Evolutionary conservation across 2,888 invertebrate species (phyloP).

Genomic region (Arctia plantaginis): DNA sequence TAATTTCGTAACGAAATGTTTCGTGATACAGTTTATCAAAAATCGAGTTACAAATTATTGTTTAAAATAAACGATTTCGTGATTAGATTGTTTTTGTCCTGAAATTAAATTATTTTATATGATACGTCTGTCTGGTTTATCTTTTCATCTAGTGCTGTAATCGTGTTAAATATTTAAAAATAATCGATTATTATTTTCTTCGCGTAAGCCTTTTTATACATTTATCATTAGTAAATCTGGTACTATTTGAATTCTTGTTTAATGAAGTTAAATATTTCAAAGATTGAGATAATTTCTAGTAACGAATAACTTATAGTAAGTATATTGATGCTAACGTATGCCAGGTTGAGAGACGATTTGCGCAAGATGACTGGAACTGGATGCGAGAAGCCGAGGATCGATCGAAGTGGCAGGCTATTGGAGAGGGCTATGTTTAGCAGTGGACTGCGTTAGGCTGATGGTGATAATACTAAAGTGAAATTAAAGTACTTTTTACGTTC

Average conservation of each 20-base stretch:
- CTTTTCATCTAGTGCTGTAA: slow-evolving; percentile 35
- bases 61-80: slow-evolving; percentile 46
- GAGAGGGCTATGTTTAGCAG: no score
- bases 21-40: slow-evolving; percentile 36
- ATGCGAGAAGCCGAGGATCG: no score
- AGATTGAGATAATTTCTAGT: background rate
- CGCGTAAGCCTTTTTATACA: background rate
- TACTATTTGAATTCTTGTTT: background rate
- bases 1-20: slow-evolving; percentile 52
- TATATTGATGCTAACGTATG: no score
- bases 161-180: slow-evolving; percentile 34
- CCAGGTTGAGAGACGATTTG: no score
- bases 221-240: no score
- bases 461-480: no score
- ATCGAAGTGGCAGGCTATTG: no score
- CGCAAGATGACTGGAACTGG: no score
- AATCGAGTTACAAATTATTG: slow-evolving; percentile 32
- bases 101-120: slow-evolving; percentile 28
- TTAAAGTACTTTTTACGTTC: background rate
- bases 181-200: background rate
- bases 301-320: background rate
- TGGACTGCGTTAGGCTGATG: no score
- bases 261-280: background rate
- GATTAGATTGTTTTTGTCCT: slow-evolving; percentile 45
- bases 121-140: slow-evolving; percentile 25